These are phyloP conservation scores for Eumeta japonica DNA, from an alignment of 1,140 invertebrate genomes.

Conservation along the genomic window DNA sequence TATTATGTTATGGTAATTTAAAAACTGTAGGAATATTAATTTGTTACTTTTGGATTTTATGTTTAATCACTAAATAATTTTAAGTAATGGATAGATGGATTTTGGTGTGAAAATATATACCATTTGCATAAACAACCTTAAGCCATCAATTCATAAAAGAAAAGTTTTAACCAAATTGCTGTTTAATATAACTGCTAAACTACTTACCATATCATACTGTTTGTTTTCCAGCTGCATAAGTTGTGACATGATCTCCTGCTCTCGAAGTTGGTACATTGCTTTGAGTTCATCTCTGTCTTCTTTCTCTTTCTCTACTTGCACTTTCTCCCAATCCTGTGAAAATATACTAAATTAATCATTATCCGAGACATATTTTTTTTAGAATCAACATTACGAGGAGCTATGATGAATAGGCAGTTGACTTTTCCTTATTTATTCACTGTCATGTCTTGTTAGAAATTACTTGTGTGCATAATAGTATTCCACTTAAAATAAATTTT, in stretches of 20 bases:
- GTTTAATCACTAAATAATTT: too few species aligned
- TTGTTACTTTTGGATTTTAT: too few species aligned
- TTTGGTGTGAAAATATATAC: neutral
- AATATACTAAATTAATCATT: slow-evolving; percentile 3
- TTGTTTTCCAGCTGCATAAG: slow-evolving; percentile 62
- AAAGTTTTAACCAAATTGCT: neutral
- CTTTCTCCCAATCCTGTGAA: slow-evolving; percentile 47
- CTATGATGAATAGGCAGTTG: too few species aligned
- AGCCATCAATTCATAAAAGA: neutral
- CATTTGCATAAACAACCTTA: neutral
- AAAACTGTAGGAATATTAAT: too few species aligned
- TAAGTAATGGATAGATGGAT: too few species aligned
- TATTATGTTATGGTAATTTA: too few species aligned
- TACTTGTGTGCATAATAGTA: too few species aligned
- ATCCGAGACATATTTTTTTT: neutral
- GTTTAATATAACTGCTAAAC: neutral
- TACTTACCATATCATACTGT: slow-evolving; percentile 57
- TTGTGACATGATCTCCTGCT: slow-evolving; percentile 58
- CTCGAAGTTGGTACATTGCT: slow-evolving; percentile 49
- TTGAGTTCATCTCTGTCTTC: slow-evolving; percentile 51
- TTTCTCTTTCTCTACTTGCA: slow-evolving; percentile 29
- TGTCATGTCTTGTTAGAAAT: too few species aligned
- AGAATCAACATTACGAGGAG: too few species aligned
- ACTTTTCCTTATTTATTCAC: too few species aligned
- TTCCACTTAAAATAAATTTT: too few species aligned